Conservation (phyloP, 2,888 invertebrate species). For the Synanthedon vespiformis region DNA sequence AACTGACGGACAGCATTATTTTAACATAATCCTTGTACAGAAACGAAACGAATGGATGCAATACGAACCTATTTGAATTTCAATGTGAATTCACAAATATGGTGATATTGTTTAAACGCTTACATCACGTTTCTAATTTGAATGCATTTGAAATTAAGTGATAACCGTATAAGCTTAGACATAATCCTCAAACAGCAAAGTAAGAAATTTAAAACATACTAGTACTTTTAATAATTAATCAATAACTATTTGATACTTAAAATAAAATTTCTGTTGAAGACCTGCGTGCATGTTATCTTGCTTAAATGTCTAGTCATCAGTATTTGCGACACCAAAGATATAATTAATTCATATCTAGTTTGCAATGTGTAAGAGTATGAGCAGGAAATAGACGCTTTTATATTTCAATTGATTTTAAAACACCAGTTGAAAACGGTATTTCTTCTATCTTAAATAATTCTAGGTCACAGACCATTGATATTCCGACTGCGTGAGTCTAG, state of each 20-base stretch:
- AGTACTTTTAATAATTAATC: too few species aligned
- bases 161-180: background rate
- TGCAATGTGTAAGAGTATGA: too few species aligned
- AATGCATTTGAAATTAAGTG: constrained; percentile 22
- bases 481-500: constrained; percentile 58
- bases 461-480: constrained; percentile 65
- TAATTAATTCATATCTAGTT: too few species aligned
- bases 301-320: too few species aligned
- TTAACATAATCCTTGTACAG: constrained; percentile 67
- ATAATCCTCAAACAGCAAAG: background rate
- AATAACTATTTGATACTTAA: too few species aligned
- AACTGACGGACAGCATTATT: constrained; percentile 61
- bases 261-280: too few species aligned
- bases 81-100: constrained; percentile 52
- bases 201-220: too few species aligned
- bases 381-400: too few species aligned
- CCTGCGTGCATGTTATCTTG: too few species aligned
- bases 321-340: too few species aligned
- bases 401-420: background rate
- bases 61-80: constrained; percentile 61
- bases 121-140: constrained; percentile 42
- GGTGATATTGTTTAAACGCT: constrained; percentile 51
- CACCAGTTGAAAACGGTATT: constrained; percentile 6
- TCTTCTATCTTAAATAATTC: constrained; percentile 35
- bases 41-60: constrained; percentile 58